Evolutionary conservation across 2,888 invertebrate genomes (phyloP), one percentile per base, ranked within the genome.

Genomic region (Lasioglossum zephyrum): DNA sequence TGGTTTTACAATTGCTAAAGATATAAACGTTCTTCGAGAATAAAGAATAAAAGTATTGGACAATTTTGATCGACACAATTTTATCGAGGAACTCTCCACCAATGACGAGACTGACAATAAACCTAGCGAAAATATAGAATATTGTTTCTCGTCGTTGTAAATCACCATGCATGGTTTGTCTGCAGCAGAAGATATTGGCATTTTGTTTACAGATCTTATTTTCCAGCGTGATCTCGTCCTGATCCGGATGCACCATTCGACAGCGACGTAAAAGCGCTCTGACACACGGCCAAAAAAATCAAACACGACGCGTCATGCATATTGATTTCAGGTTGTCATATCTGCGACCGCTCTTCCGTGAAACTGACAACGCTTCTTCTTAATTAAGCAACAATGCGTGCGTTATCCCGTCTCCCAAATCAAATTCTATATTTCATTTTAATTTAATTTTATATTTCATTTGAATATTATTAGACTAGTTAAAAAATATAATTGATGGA

Each of bases 261-360:
- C 47, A n/a, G 66, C 76, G 16, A 69, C 47, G 66, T 76, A 73
- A 84, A 73, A 82, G 63, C 82, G 41, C 53, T 53, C 47, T 39
- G 73, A 77, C 82, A 77, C 26, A 36, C 22, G 53, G 73, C 66
- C 26, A 66, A 57, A 77, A 77, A 39, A 66, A 60, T 82, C 82
- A 69, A 73, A 77, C 16, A 39, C 22, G 31, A 53, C 53, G 66
- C 44, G 57, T n/a, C 82, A 39, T 47, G 63, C 82, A 81, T 82
- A 82, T 84, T 82, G 84, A 84, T 82, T 66, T 69, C 53, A 36
- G 57, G 31, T 76, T 66, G 47, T 47, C 63, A 13, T 18, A 44
- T 44, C 73, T 66, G 49, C 49, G 49, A 53, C 18, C 36, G 31
- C 9, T 36, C 16, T 4, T 9, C 11, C 4, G 4, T 39, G 4